These are phyloP conservation scores for Campodea augens DNA, from an alignment of 1,140 invertebrate species.

Conservation along the genomic window DNA sequence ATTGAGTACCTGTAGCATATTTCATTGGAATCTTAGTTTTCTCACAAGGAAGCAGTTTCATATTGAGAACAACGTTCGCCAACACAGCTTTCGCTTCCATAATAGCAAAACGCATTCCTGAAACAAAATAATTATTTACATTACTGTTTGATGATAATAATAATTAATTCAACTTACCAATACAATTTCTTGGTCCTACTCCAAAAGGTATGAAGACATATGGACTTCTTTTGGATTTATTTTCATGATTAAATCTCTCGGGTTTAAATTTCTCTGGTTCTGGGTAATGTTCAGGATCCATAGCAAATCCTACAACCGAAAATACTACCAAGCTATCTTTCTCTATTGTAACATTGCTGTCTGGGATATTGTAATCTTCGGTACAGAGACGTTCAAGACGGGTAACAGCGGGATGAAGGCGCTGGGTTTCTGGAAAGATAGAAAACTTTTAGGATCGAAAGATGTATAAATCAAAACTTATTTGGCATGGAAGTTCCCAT, in stretches of 20 bases:
- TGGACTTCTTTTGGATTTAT: slow-evolving; percentile 2
- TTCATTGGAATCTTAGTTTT: slow-evolving; percentile 10
- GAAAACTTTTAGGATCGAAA: slow-evolving; percentile 3
- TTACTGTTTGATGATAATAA: neutral
- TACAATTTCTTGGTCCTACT: slow-evolving; percentile 6
- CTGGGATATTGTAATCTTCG: slow-evolving; percentile 13
- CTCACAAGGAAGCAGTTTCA: slow-evolving; percentile 6
- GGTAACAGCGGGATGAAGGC: slow-evolving; percentile 18
- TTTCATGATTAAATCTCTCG: neutral
- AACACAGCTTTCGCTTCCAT: slow-evolving; percentile 6
- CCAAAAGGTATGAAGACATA: slow-evolving; percentile 2
- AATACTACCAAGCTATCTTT: neutral
- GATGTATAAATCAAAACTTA: neutral
- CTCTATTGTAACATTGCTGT: neutral
- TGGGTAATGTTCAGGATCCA: slow-evolving; percentile 6
- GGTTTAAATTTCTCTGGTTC: slow-evolving; percentile 4
- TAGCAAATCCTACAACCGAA: slow-evolving; percentile 4
- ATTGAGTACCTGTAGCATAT: neutral
- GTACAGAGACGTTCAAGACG: slow-evolving; percentile 14
- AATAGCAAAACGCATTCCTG: slow-evolving; percentile 11
- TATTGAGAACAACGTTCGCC: slow-evolving; percentile 3
- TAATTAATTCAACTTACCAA: slow-evolving; percentile 4
- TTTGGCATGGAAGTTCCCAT: neutral
- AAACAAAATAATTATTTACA: neutral
- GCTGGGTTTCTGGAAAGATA: slow-evolving; percentile 18